These are phyloP conservation scores for Apoda limacodes DNA, from an alignment of 2,888 invertebrate genomes.

Conservation along the genomic window DNA sequence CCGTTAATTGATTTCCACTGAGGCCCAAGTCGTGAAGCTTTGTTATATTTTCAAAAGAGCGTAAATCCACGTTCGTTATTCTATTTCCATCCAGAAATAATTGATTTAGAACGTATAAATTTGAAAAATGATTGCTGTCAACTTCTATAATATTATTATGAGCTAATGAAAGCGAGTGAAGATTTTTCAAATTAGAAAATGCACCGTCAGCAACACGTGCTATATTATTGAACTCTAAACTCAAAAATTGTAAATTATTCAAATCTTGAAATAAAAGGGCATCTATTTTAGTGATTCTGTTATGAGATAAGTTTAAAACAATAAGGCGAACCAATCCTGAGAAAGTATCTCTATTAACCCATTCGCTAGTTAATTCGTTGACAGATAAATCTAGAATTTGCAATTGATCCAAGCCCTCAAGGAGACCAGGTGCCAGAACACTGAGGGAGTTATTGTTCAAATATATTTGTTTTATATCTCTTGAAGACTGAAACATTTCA, in stretches of 20 bases:
- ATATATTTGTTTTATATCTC: slow-evolving; percentile 78
- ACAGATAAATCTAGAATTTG: slow-evolving; percentile 79
- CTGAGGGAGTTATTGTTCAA: slow-evolving; percentile 82
- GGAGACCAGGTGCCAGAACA: slow-evolving; percentile 79
- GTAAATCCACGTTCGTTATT: slow-evolving; percentile 75
- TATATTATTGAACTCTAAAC: slow-evolving; percentile 78
- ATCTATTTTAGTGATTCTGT: slow-evolving; percentile 78
- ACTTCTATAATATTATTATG: slow-evolving; percentile 78
- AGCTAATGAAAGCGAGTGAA: slow-evolving; percentile 80
- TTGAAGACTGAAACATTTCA: slow-evolving; percentile 80
- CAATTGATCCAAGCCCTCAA: slow-evolving; percentile 79
- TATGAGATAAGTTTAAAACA: slow-evolving; percentile 80
- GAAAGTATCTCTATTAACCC: slow-evolving; percentile 84
- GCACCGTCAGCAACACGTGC: slow-evolving; percentile 78
- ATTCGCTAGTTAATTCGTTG: slow-evolving; percentile 81
- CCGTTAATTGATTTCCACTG: slow-evolving; percentile 78
- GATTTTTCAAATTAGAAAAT: slow-evolving; percentile 79
- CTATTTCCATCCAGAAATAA: slow-evolving; percentile 81
- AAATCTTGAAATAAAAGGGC: slow-evolving; percentile 79
- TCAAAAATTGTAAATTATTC: slow-evolving; percentile 79
- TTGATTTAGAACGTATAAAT: slow-evolving; percentile 79
- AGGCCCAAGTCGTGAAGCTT: slow-evolving; percentile 82
- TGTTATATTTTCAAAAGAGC: slow-evolving; percentile 82
- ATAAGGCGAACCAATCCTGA: slow-evolving; percentile 79
- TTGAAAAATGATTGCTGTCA: slow-evolving; percentile 77